Base-by-base conservation (phyloP, 1,140 invertebrate species). In the Lamellibrachia luymesi region DNA sequence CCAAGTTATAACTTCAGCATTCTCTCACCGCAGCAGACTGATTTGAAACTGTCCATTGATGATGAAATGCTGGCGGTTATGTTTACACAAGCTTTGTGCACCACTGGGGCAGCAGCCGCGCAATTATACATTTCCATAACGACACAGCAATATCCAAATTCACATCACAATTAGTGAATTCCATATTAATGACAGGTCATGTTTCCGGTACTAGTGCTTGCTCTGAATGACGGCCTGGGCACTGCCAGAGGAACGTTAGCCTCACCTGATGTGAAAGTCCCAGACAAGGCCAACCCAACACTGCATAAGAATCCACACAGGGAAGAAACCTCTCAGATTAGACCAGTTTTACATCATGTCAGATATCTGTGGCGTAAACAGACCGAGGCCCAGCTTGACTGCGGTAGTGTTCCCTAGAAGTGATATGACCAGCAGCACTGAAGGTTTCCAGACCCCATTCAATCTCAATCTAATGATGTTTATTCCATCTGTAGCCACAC, bases 391-490 rank as follows among this genome's bases (percentile, higher is more conserved):
- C 38, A 38, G 38, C 38, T 38, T 80, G 64, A 0, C 64, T 80
- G 25, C 4, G 25, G 64, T 22, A 22, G 64, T 8, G 64, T 80
- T 38, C 38, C 64, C 64, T 80, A 56, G 64, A 17, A 2, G 64
- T 80, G 64, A 80, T 4, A 80, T 8, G 64, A 80, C 38, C 38
- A 38, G 38, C 38, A 38, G 17, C 64, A 2, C 64, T 80, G 64
- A 80, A 10, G 25, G 64, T 2, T 80, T 22, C 64, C 13, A 17
- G 64, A 22, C 64, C 64, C 8, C 13, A 10, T 80, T 80, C 64
- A 17, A 80, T 80, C 64, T 80, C 64, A 80, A 80, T 80, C 64
- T 80, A 80, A 80, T 80, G 64, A 80, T 80, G 64, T 80, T 80
- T 80, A 80, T 80, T 80, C 4, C 64, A 80, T 80, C 64, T 80